Evolutionary conservation across 2,113 vertebrate species (phyloP).

Genomic region (Macroglossus sobrinus): DNA sequence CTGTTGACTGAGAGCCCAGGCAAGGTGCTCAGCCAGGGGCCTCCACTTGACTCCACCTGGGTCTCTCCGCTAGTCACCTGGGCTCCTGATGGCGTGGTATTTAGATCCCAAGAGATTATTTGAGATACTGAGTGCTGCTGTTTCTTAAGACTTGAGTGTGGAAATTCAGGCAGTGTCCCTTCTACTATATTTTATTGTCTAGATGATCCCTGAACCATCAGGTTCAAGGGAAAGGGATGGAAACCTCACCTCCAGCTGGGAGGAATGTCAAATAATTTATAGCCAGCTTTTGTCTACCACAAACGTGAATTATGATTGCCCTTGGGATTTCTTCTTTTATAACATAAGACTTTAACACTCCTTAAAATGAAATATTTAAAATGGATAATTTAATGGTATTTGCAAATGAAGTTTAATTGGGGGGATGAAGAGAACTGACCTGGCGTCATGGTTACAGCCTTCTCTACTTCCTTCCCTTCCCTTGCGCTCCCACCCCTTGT

Average conservation of each 20-base stretch:
- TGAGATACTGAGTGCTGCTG: background rate
- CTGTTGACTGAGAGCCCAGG: background rate
- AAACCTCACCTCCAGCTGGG: background rate
- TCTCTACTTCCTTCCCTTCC: no score
- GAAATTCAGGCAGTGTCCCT: background rate
- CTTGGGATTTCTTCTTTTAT: background rate
- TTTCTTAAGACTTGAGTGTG: background rate
- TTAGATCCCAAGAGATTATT: background rate
- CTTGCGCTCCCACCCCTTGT: background rate
- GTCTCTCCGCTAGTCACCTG: background rate
- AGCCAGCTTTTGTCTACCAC: background rate
- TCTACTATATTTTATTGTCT: background rate
- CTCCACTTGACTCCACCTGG: rapidly evolving
- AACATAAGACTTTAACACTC: background rate
- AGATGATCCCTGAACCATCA: background rate
- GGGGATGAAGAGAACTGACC: background rate
- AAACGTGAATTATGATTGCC: background rate
- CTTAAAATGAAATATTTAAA: background rate
- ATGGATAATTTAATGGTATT: background rate
- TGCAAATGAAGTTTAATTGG: background rate
- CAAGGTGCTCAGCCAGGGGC: background rate
- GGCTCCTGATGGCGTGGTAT: background rate
- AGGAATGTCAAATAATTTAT: background rate
- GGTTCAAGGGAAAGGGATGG: background rate
- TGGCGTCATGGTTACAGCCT: background rate